Percentiles rank a stretch among this genome's conserved stretches.
phyloP scores from a whole-genome alignment of 1,140 invertebrate species.

The Drosophila santomea region DNA sequence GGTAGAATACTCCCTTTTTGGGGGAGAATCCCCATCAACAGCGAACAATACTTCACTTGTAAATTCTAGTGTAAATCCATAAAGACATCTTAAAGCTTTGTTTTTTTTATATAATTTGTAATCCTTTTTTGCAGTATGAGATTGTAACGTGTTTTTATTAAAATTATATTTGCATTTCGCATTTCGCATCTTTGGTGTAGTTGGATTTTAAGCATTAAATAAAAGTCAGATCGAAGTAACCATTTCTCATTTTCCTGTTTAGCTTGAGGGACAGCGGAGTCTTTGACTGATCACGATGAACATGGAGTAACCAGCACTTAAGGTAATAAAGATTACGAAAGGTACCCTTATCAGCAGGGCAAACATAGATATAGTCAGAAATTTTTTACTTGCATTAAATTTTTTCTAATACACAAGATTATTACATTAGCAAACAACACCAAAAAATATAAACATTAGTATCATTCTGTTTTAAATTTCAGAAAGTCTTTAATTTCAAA shows the following conservation, averaged over 20 bases:
- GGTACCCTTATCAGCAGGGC: slow-evolving; percentile 42
- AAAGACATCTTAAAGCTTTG: slow-evolving; percentile 21
- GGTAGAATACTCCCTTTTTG: slow-evolving; percentile 10
- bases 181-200: slow-evolving; percentile 52
- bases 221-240: slow-evolving; percentile 39
- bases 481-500: no score
- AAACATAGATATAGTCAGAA: slow-evolving; percentile 22
- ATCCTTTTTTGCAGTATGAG: slow-evolving; percentile 32
- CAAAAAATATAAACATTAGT: no score
- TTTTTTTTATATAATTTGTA: slow-evolving; percentile 44
- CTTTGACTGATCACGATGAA: slow-evolving; percentile 33
- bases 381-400: not conserved
- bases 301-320: slow-evolving; percentile 1
- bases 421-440: no score
- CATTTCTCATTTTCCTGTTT: slow-evolving; percentile 2
- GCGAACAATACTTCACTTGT: slow-evolving; percentile 64
- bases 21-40: slow-evolving; percentile 24
- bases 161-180: slow-evolving; percentile 61
- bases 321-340: slow-evolving; percentile 52
- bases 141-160: slow-evolving; percentile 36
- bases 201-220: slow-evolving; percentile 64
- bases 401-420: not conserved
- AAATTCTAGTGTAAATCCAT: slow-evolving; percentile 55
- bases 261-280: slow-evolving; percentile 66
- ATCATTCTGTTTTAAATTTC: no score